Base-by-base conservation (phyloP, 2,797 vertebrate species). In the Parotocinclus haroldoi region DNA sequence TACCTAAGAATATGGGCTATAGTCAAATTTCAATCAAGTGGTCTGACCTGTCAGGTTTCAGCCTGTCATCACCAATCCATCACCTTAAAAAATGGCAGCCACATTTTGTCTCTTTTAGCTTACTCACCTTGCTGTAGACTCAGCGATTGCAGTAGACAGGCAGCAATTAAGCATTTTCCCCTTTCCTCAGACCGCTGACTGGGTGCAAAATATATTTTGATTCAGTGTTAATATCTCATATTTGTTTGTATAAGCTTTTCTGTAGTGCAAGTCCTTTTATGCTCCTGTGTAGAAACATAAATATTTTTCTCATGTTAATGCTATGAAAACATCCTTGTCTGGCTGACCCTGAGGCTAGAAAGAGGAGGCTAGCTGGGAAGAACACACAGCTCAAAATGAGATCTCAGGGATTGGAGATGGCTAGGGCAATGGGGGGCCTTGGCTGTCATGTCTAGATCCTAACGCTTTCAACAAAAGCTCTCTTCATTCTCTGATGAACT, bases 241-340 rank as follows among this genome's bases (percentile, higher is more conserved):
- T 74, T 76, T 67, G 53, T 70, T 74, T 58, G 16, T 60, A 57
- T 62, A 56, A 48, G 40, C 74, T 65, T 2, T 74, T 69, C 18
- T 48, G 66, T 70, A 64, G 66, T 68, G 66, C 60, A 62, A 4
- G 3, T 12, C 7, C 54, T 82, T 85, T 88, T 77, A 82, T 80
- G 81, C 79, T 79, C 65, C 68, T 77, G 70, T 82, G 84, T 80
- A 81, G 86, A 51, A 77, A 52, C 39, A 72, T 84, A 84, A 90
- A 90, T 87, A 88, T 88, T 88, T 89, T 87, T 80, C 70, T 87
- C 81, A 81, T 82, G 81, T 79, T 86, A 84, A 86, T 83, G 80
- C 79, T 85, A 76, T 81, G 83, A 86, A 87, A 87, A 87, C 83
- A 88, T 87, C 79, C 77, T 76, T 66, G 42, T 61, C 68, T 36